Base-by-base conservation (phyloP, 2,113 vertebrate species). In the Jacana jacana region DNA sequence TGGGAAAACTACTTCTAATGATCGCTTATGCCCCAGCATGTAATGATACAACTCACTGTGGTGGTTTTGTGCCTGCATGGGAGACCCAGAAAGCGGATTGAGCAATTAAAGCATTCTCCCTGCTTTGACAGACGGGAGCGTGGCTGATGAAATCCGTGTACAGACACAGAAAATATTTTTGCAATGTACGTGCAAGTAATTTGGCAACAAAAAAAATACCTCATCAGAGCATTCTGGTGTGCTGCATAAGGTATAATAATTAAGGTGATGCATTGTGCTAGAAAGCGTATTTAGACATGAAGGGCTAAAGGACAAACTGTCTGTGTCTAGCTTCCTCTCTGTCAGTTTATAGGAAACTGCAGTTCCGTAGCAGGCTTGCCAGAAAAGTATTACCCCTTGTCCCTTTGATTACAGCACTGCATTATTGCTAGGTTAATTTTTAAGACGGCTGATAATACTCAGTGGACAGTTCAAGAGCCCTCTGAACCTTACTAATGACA, bases 1-100 rank as follows among this genome's bases (percentile, higher is more conserved):
- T 82, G 92, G 35, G 86, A 96, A 93, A 95, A 93, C 68, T 87
- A 31, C 71, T 48, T 83, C 44, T 86, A 78, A 89, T 94, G 84
- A 96, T 76, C 17, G 7, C 76, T 89, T 82, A 27, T 20, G 55
- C 22, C 61, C 64, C 60, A 60, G 27, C 88, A 51, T 3, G 28
- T 75, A 86, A 81, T n/a, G 28, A 16, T 39, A 49, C 60, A 72
- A 76, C 44, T 93, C 88, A 71, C 70, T 37, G 30, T 35, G 73
- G 84, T 86, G 63, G 15, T 80, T 90, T 75, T 80, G 15, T 81
- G 77, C 9, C 33, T 80, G 35, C 17, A 28, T 11, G 17, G 63
- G 86, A 82, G 85, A 93, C 55, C 20, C 6, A 3, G 30, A 89
- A 89, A 92, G 83, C 61, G 91, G 70, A 96, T 95, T 49, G 95